Percentiles rank a stretch among this genome's conserved stretches.
Evolutionary conservation across 1,140 invertebrate species (phyloP).

Genomic region (Brachionus rubens): DNA sequence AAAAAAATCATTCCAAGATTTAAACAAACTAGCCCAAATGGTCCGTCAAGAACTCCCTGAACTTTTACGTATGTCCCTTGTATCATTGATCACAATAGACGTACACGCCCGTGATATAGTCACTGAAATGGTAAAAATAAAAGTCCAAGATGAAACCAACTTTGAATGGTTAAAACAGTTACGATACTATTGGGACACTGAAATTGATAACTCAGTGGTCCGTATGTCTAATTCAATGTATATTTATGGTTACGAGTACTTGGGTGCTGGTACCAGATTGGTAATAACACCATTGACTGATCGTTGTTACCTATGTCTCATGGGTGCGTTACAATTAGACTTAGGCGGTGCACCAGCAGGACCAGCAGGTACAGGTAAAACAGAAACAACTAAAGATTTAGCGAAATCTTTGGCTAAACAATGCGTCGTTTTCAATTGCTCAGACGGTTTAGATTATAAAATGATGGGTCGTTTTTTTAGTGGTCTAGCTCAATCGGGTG

Average conservation of each 20-base stretch:
- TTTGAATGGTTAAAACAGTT: constrained; percentile 63
- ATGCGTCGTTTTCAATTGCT: constrained; percentile 86
- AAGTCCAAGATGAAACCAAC: constrained; percentile 61
- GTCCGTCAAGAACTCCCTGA: constrained; percentile 70
- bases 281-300: constrained; percentile 62
- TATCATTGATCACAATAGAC: constrained; percentile 79
- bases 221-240: constrained; percentile 60
- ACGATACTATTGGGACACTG: constrained; percentile 61
- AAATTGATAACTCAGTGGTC: constrained; percentile 59
- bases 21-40: constrained; percentile 73
- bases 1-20: constrained; percentile 66
- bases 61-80: constrained; percentile 71
- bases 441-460: constrained; percentile 80
- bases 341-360: constrained; percentile 66
- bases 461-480: constrained; percentile 84
- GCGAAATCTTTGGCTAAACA: constrained; percentile 80
- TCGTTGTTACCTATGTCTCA: constrained; percentile 68
- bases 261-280: constrained; percentile 58
- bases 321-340: constrained; percentile 80
- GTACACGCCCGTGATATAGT: constrained; percentile 81
- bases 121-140: constrained; percentile 65
- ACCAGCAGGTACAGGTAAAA: constrained; percentile 61
- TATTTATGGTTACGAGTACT: constrained; percentile 61
- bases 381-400: constrained; percentile 69
- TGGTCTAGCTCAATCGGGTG: constrained; percentile 75